Percentiles rank a stretch among this genome's conserved stretches.
phyloP scores from a whole-genome alignment of 1,140 invertebrate species.

The Pseudomyrmex flavicornis region DNA sequence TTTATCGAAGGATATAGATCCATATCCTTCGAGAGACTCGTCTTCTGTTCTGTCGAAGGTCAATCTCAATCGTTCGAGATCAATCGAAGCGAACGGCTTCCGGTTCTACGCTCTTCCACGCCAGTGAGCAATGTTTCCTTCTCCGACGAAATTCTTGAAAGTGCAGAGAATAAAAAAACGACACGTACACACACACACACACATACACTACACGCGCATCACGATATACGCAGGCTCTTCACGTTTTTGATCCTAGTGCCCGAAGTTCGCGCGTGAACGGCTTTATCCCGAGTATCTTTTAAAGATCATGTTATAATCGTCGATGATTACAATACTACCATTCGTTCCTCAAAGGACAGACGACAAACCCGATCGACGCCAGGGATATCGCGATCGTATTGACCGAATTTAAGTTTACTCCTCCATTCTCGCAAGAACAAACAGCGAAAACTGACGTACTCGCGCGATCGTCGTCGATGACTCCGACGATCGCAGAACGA shows the following conservation, averaged over 20 bases:
- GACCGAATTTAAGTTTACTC: conserved; percentile 40
- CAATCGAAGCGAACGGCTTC: conserved; percentile 68
- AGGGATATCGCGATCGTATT: not conserved
- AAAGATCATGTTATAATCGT: conserved; percentile 34
- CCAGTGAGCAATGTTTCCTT: conserved; percentile 78
- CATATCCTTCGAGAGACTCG: not conserved
- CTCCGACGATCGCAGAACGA: conserved; percentile 56
- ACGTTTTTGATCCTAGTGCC: conserved; percentile 69
- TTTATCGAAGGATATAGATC: not conserved
- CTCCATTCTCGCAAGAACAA: conserved; percentile 33
- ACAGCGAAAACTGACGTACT: not conserved
- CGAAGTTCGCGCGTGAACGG: conserved; percentile 59
- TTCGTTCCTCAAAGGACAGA: not conserved
- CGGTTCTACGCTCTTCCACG: conserved; percentile 75
- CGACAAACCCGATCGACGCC: conserved; percentile 16
- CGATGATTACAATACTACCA: not conserved
- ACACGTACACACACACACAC: conserved; percentile 33
- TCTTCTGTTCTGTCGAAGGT: not conserved
- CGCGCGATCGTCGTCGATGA: conserved; percentile 63
- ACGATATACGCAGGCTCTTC: conserved; percentile 76
- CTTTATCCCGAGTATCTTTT: conserved; percentile 30
- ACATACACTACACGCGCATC: conserved; percentile 33
- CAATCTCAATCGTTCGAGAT: conserved; percentile 47
- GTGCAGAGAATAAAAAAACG: conserved; percentile 63
- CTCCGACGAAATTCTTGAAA: conserved; percentile 77